A percentile compares a stretch with the other conserved stretches of the same genome.
These are phyloP conservation scores for Columba janthina DNA, from an alignment of 2,113 vertebrate genomes.

Conservation along the genomic window DNA sequence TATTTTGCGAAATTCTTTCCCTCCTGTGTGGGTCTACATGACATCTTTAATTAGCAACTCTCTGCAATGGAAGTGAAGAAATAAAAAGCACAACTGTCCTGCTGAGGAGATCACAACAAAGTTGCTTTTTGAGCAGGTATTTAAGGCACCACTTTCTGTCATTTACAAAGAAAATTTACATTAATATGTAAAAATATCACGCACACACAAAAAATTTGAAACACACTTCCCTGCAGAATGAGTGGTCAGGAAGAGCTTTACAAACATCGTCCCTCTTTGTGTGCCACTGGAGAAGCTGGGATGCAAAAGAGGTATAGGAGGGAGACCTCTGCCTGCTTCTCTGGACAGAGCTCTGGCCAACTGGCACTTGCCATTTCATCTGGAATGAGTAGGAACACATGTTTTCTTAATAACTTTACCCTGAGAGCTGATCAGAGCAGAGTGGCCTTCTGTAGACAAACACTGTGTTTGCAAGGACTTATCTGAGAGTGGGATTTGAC, in stretches of 20 bases:
- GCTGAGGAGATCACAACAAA: neutral
- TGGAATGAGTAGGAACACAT: neutral
- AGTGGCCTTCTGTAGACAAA: neutral
- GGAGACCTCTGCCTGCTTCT: neutral
- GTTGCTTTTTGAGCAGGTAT: constrained; percentile 28
- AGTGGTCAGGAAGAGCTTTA: constrained; percentile 5
- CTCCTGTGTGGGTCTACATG: constrained; percentile 45
- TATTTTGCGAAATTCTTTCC: constrained; percentile 70
- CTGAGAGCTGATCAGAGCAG: neutral
- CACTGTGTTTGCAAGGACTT: neutral
- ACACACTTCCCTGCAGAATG: neutral
- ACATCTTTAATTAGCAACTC: constrained; percentile 46
- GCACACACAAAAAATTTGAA: neutral
- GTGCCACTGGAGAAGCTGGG: neutral
- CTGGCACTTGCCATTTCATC: neutral
- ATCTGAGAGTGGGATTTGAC: neutral
- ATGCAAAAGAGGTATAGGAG: neutral
- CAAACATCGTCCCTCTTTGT: neutral
- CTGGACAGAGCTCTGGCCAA: neutral
- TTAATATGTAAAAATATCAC: constrained; percentile 32
- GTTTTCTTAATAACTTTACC: neutral
- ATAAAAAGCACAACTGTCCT: constrained; percentile 18
- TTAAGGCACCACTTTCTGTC: constrained; percentile 17
- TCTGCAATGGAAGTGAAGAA: constrained; percentile 16
- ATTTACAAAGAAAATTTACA: neutral